phyloP scores from a whole-genome alignment of 2,797 vertebrate species.

The Natrix natrix region DNA sequence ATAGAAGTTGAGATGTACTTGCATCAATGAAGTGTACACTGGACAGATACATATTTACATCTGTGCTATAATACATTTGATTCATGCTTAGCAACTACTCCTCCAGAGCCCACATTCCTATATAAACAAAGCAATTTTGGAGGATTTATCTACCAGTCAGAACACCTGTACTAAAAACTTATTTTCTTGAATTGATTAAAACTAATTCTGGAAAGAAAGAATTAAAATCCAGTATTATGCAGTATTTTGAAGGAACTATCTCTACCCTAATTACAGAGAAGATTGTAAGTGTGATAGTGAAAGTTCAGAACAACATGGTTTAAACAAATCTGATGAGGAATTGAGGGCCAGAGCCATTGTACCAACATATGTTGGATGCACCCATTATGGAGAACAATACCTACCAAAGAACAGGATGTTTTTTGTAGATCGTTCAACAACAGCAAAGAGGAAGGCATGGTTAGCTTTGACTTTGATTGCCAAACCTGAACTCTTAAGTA shows the following conservation, averaged over 20 bases:
- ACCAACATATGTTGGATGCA: background rate
- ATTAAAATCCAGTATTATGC: background rate
- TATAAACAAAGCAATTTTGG: background rate
- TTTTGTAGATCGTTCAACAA: constrained; percentile 57
- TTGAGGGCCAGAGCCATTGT: background rate
- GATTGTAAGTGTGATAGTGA: background rate
- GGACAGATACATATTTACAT: background rate
- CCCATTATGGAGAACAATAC: constrained; percentile 61
- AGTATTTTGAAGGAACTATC: background rate
- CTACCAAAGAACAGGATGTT: constrained; percentile 69
- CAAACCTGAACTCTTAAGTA: accelerated
- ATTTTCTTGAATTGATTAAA: background rate
- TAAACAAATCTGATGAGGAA: background rate
- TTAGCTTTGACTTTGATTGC: constrained; percentile 52
- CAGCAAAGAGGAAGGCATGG: constrained; percentile 73
- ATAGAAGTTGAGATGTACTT: background rate
- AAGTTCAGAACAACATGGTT: background rate
- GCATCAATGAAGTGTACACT: background rate
- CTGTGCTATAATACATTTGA: background rate
- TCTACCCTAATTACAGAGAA: background rate
- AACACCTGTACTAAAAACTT: background rate
- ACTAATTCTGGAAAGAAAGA: background rate
- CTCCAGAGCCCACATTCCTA: background rate
- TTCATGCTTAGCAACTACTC: background rate
- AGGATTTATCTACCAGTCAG: background rate